These are phyloP conservation scores for Brenthis daphne DNA, from an alignment of 2,888 invertebrate genomes.

Conservation along the genomic window DNA sequence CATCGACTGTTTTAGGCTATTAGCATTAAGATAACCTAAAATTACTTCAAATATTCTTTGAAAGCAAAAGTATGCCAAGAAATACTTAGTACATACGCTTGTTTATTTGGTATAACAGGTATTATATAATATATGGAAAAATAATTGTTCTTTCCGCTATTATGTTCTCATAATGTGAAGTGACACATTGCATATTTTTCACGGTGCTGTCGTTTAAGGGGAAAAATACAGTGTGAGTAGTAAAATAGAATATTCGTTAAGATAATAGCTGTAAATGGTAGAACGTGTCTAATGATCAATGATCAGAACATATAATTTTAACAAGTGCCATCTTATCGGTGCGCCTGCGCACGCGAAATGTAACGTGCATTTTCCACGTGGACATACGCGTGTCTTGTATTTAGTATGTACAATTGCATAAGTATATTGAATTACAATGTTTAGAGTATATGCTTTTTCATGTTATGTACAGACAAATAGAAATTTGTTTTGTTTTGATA, in stretches of 20 bases:
- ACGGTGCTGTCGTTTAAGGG: neutral
- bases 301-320: constrained; percentile 16
- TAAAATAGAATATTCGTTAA: neutral
- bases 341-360: constrained; percentile 29
- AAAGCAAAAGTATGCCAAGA: too few relatives aligned
- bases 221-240: constrained; percentile 4
- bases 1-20: too few relatives aligned
- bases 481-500: constrained; percentile 6
- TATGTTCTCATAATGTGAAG: constrained; percentile 1
- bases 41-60: too few relatives aligned
- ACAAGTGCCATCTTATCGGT: constrained; percentile 21
- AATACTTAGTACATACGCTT: too few relatives aligned
- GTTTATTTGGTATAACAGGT: too few relatives aligned
- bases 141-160: neutral
- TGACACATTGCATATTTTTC: constrained; percentile 5
- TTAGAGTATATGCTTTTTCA: constrained; percentile 7
- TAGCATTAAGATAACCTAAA: too few relatives aligned
- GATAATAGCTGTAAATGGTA: constrained; percentile 7
- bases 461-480: constrained; percentile 10
- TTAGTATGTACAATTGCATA: constrained; percentile 29
- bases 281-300: constrained; percentile 18
- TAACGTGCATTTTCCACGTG: constrained; percentile 35
- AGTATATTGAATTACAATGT: constrained; percentile 23
- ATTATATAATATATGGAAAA: neutral
- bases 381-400: constrained; percentile 17